Percentiles rank a stretch among this genome's conserved stretches.
Conservation (phyloP, 1,140 invertebrate genomes). For the Sitodiplosis mosellana region DNA sequence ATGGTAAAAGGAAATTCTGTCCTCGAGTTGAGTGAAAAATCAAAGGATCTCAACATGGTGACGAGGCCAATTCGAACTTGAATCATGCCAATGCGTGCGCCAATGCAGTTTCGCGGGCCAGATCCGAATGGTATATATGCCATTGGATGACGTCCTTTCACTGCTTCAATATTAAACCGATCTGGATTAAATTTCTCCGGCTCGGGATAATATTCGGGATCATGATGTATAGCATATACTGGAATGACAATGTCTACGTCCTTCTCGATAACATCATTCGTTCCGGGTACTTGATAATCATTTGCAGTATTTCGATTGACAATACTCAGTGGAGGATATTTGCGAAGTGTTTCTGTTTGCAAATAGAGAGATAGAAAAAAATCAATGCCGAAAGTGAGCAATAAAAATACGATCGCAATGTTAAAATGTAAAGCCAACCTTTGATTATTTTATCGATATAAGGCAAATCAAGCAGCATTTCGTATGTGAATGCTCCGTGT, state of each 20-base stretch:
- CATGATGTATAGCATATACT: conserved; percentile 35
- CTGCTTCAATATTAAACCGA: conserved; percentile 30
- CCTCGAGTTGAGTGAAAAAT: conserved; percentile 10
- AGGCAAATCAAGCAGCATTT: no score
- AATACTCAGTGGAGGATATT: conserved; percentile 27
- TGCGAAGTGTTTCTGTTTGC: conserved; percentile 27
- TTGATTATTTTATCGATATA: no score
- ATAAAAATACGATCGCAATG: no score
- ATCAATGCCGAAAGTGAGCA: no score
- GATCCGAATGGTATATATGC: conserved; percentile 49
- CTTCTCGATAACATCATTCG: conserved; percentile 24
- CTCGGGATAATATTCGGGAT: conserved; percentile 32
- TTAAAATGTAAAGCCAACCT: no score
- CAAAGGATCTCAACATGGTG: conserved; percentile 24
- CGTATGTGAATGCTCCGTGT: no score
- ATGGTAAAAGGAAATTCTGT: conserved; percentile 10
- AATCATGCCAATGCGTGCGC: conserved; percentile 29
- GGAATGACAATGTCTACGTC: conserved; percentile 36
- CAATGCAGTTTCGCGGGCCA: conserved; percentile 48
- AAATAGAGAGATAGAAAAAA: no score
- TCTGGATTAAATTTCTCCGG: conserved; percentile 38
- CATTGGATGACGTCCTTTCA: conserved; percentile 26
- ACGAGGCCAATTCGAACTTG: conserved; percentile 31
- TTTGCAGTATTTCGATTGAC: conserved; percentile 25
- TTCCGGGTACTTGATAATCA: conserved; percentile 30